These are phyloP conservation scores for Strix aluco DNA, from an alignment of 2,113 vertebrate genomes.

Conservation along the genomic window DNA sequence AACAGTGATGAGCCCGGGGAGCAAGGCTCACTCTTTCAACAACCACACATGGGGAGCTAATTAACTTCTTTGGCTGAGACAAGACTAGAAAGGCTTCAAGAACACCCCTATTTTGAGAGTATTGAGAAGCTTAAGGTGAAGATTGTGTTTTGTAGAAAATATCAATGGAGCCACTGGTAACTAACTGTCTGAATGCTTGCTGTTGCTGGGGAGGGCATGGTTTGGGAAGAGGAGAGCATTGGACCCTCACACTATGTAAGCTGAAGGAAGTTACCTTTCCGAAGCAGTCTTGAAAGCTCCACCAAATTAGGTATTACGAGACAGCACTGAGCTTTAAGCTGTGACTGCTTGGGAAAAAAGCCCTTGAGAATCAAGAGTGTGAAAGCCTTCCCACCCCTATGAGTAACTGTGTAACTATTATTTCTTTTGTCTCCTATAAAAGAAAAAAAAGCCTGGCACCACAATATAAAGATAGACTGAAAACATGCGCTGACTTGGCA, in stretches of 20 bases:
- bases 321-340: neutral
- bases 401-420: constrained; percentile 12
- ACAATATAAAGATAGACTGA: neutral
- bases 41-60: neutral
- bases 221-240: neutral
- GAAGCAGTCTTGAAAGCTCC: neutral
- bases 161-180: neutral
- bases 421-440: neutral
- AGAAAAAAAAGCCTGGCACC: neutral
- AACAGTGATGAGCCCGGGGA: neutral
- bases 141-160: neutral
- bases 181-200: neutral
- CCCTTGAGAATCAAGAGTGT: neutral
- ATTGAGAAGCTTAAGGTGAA: neutral
- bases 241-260: neutral
- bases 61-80: neutral
- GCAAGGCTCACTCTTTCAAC: neutral
- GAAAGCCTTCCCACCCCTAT: constrained; percentile 2
- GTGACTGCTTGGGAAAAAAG: neutral
- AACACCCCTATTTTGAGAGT: neutral
- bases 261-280: neutral
- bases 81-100: neutral
- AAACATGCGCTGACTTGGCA: constrained; percentile 56
- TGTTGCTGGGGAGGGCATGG: neutral
- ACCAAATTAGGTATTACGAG: neutral